Percentiles rank a stretch among this genome's conserved stretches.
Conservation (phyloP, 2,113 vertebrate genomes). For the Orycteropus afer region DNA sequence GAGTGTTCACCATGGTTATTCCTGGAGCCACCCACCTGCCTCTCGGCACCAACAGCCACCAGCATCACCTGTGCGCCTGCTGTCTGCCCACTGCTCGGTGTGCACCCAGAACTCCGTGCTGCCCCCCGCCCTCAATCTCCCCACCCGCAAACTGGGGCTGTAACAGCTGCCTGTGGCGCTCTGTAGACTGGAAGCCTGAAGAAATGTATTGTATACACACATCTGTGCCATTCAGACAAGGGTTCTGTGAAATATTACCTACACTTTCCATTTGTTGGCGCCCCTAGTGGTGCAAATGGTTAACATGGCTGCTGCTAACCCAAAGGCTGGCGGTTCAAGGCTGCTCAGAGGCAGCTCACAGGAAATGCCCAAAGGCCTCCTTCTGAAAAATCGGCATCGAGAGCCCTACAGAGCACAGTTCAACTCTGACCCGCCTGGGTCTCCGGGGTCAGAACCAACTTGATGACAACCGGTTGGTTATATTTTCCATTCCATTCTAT, state of each 20-base stretch:
- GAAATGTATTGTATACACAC: accelerated
- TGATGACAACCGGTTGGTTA: not conserved
- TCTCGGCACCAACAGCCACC: not conserved
- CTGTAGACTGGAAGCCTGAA: too few relatives aligned
- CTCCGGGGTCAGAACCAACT: not conserved
- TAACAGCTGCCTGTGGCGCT: accelerated
- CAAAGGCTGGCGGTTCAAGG: not conserved
- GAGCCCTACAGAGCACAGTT: not conserved
- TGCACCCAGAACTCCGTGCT: accelerated
- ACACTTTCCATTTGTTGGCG: not conserved
- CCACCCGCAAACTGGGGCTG: accelerated
- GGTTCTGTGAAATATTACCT: not conserved
- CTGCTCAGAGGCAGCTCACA: not conserved
- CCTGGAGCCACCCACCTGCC: not conserved
- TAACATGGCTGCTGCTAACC: not conserved
- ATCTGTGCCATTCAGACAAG: accelerated
- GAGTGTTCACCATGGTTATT: accelerated
- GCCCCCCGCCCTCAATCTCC: not conserved
- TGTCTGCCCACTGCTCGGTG: not conserved
- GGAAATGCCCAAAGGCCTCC: not conserved
- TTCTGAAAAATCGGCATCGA: not conserved
- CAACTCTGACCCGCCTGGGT: not conserved
- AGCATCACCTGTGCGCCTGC: not conserved
- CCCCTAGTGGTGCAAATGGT: too few relatives aligned
- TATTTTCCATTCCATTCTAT: not conserved